phyloP scores from a whole-genome alignment of 92 coral and sea anemone species.

The Virgularia gustaviana region DNA sequence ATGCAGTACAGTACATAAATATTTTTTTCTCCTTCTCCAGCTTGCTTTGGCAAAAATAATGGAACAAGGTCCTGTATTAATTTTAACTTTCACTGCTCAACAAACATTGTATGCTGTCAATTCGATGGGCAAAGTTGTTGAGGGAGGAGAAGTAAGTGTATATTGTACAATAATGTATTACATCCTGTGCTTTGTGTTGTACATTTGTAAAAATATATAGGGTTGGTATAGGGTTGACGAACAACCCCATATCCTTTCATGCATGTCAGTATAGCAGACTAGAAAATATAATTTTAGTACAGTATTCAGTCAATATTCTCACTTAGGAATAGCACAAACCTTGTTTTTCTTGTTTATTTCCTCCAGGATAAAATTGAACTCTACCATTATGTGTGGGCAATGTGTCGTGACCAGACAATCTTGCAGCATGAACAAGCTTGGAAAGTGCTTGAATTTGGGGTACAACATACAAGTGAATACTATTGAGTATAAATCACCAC shows the following conservation, averaged over 20 bases:
- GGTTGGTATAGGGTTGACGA: not conserved
- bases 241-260: too few species aligned
- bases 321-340: too few species aligned
- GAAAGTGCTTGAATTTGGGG: slow-evolving; percentile 95
- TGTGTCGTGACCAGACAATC: slow-evolving; percentile 92
- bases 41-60: slow-evolving; percentile 95
- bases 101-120: slow-evolving; percentile 80
- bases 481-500: not conserved
- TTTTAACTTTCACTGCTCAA: slow-evolving; percentile 87
- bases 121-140: slow-evolving; percentile 77
- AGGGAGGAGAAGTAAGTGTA: slow-evolving; percentile 90
- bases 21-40: slow-evolving; percentile 32
- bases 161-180: too few species aligned
- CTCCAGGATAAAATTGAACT: slow-evolving; percentile 92
- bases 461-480: slow-evolving; percentile 71
- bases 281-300: too few species aligned
- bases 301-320: too few species aligned
- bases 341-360: too few species aligned
- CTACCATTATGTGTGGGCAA: slow-evolving; percentile 97
- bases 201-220: not conserved
- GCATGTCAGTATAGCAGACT: too few species aligned
- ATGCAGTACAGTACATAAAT: not conserved
- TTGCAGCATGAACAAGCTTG: slow-evolving; percentile 89
- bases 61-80: slow-evolving; percentile 98
- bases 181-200: too few species aligned